Evolutionary conservation across 2,797 vertebrate genomes (phyloP), one percentile per base, ranked within the genome.

Genomic region (Naso thynnoides): DNA sequence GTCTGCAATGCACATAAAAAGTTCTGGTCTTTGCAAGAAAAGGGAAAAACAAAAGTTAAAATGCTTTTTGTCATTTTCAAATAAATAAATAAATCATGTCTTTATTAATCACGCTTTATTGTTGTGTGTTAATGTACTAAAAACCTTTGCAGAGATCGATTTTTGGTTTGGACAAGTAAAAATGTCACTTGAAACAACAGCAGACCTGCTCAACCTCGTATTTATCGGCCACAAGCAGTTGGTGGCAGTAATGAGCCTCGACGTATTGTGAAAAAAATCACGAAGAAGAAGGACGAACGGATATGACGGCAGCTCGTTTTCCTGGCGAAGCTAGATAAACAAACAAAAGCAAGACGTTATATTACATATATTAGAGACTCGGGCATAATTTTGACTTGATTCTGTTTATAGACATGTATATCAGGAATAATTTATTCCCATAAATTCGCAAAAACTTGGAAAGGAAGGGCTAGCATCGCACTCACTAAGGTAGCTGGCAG

Each of bases 311-410:
- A 63, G 48, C 81, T 64, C 63, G 38, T 41, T 79, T 84, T 78
- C 66, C 70, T 45, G 61, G 70, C 62, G 70, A 88, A 80, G 67
- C 81, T 68, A 76, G 76, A 92, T 93, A 94, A 95, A 95, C 91
- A 95, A 94, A 92, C 86, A 84, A 87, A 85, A 92, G 81, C 88
- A 65, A 83, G 31, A 55, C 47, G 57, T 48, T 78, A 27, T 59
- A 36, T 73, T 44, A 48, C 33, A 27, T 16, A 38, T 44, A 62
- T 80, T 77, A 21, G 31, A 1, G 0, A 33, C 2, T 6, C 19
- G 21, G 9, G 0, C 3, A 2, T 23, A 5, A 2, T 29, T 60
- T 54, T 14, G 0, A 48, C 0, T 6, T 2, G 1, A 11, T 42
- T 52, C n/a, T 11, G 11, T 44, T n/a, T 15, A 14, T 56, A 61